phyloP scores from a whole-genome alignment of 2,797 vertebrate species.

The Lithobates pipiens region DNA sequence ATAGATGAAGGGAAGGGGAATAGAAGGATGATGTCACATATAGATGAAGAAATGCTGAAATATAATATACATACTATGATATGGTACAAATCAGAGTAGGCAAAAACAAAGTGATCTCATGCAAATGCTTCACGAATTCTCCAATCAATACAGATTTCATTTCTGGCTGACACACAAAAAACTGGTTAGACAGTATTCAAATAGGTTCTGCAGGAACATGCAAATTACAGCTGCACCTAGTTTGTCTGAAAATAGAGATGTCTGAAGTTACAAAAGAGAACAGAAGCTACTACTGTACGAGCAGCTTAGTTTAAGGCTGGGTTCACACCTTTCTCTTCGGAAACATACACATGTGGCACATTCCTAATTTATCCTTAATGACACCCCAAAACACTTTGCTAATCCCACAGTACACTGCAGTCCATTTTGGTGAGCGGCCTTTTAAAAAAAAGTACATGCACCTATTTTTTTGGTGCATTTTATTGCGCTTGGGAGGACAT shows the following conservation, averaged over 20 bases:
- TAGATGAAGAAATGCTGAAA: not conserved
- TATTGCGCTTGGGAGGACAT: too few relatives aligned
- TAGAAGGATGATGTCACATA: too few relatives aligned
- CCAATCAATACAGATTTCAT: not conserved
- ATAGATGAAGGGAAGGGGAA: too few relatives aligned
- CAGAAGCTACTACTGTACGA: conserved; percentile 7
- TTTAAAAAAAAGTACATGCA: too few relatives aligned
- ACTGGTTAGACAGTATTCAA: not conserved
- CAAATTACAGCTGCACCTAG: not conserved
- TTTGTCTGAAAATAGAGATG: not conserved
- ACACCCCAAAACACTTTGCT: too few relatives aligned
- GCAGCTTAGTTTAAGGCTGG: not conserved
- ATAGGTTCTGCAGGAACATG: not conserved
- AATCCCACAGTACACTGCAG: too few relatives aligned
- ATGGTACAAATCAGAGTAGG: not conserved
- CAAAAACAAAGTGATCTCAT: not conserved
- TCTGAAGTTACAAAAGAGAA: not conserved
- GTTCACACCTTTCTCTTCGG: too few relatives aligned
- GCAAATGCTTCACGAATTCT: not conserved
- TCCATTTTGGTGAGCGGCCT: too few relatives aligned
- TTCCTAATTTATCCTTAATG: too few relatives aligned
- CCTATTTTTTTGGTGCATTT: too few relatives aligned
- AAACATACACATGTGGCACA: too few relatives aligned
- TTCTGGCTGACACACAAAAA: not conserved
- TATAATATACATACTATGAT: not conserved